Base-by-base conservation (phyloP, 2,113 vertebrate species). In the Falcunculus frontatus region DNA sequence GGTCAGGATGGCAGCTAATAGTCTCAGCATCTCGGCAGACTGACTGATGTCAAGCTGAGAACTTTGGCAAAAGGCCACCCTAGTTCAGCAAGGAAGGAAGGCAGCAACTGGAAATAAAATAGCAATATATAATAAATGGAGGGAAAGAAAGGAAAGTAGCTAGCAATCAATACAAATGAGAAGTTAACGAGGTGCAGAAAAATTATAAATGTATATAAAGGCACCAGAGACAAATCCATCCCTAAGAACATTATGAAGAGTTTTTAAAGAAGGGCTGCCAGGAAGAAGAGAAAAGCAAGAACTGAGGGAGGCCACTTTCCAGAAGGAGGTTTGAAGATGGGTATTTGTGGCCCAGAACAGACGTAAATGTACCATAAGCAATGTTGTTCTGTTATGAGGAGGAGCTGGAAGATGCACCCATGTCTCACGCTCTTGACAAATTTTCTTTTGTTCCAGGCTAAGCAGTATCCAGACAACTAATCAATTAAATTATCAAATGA, bases 131-230 rank as follows among this genome's bases (percentile, higher is more conserved):
- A 92, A 89, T 94, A 95, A 94, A 93, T 92, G 92, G 80, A 91
- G 27, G 33, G 62, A 3, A 37, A 82, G 77, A 96, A 90, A 60
- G 26, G 44, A 90, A 94, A 95, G 88, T 80, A 96, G 68, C 33
- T 68, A 89, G 49, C 53, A 84, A 96, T 96, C 95, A 92, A 96
- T 97, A 94, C 81, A 92, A 96, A 96, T 92, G 80, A 92, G 90
- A 96, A 87, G 69, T 94, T 96, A 97, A 94, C 94, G 90, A 90
- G 73, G 64, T 94, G 75, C 79, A 92, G 93, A 93, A 92, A 90
- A 96, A 86, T 75, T 94, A 89, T 62, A 80, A 87, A 93, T 82
- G 16, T 62, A 42, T 72, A 75, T 64, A 68, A 78, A 93, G 53
- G 50, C 90, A 92, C 60, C 19, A 87, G 90, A 92, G 41, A 68